Evolutionary conservation across 2,113 vertebrate species (phyloP).

Genomic region (Orientallactaga bullata): DNA sequence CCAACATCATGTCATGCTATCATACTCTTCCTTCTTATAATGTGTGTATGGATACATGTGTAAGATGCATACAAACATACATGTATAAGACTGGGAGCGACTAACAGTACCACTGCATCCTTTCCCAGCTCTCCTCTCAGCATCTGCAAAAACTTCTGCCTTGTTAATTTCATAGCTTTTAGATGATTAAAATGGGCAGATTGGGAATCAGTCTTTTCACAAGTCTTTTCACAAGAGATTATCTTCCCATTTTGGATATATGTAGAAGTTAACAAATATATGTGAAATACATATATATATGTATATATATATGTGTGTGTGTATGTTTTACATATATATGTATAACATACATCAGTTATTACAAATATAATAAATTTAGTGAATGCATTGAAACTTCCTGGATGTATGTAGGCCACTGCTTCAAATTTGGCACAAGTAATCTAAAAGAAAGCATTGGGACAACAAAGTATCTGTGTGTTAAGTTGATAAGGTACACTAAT

Average conservation of each 20-base stretch:
- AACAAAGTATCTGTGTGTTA: not conserved
- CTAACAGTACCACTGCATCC: slow-evolving; percentile 78
- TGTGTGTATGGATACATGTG: slow-evolving; percentile 68
- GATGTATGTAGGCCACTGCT: slow-evolving; percentile 28
- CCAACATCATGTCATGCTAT: slow-evolving; percentile 84
- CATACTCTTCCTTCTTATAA: slow-evolving; percentile 73
- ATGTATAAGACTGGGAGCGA: slow-evolving; percentile 66
- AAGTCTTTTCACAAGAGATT: slow-evolving; percentile 53
- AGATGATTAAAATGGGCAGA: slow-evolving; percentile 27
- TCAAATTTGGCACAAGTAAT: not conserved
- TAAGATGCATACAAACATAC: slow-evolving; percentile 52
- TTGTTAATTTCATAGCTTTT: slow-evolving; percentile 67
- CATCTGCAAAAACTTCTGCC: slow-evolving; percentile 53
- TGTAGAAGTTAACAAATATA: slow-evolving; percentile 35
- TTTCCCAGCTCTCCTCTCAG: slow-evolving; percentile 75
- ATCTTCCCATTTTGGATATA: slow-evolving; percentile 57
- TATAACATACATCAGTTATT: slow-evolving; percentile 6
- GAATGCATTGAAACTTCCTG: slow-evolving; percentile 25
- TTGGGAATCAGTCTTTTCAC: slow-evolving; percentile 56
- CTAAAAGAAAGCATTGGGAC: slow-evolving; percentile 31
- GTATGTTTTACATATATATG: not conserved
- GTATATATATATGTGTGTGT: not conserved
- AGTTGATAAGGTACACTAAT: not conserved
- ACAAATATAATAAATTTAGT: slow-evolving; percentile 53
- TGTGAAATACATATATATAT: not conserved